Evolutionary conservation across 2,113 vertebrate genomes (phyloP), one percentile per base, ranked within the genome.

Genomic region (Empidonax alnorum): DNA sequence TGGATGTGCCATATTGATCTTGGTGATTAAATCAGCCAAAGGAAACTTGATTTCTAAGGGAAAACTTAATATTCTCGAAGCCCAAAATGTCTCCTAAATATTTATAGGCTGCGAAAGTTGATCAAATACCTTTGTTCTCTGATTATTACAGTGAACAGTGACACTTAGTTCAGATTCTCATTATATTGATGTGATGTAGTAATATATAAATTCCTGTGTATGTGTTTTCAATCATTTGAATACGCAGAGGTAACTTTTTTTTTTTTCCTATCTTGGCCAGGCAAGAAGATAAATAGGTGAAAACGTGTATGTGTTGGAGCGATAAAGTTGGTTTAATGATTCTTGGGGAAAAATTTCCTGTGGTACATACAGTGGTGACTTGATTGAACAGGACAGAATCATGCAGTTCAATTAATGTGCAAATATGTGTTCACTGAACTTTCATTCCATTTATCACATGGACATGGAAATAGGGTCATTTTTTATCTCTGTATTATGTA

Each of bases 381-480:
- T 96, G 94, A 97, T 97, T 95, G 96, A 97, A 96, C 97, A 98
- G 97, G 96, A 97, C 95, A 96, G 98, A 98, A 93, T 96, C 95
- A 77, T 96, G 97, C 97, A 97, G 97, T 97, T 97, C 98, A 97
- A 98, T 98, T 98, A 98, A 98, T 97, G 98, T 98, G 98, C 97
- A 98, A 98, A 98, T 98, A 95, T 79, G 98, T 97, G 95, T 97
- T 96, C 97, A 96, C 97, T 96, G 96, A 96, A 95, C 97, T 96
- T 96, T 93, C 97, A 94, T 97, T 96, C 97, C 97, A 98, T 98
- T 98, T 97, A 97, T 98, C 98, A 98, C 93, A 96, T 94, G 97
- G 96, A 97, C 91, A 61, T 94, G 96, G 96, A 98, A 98, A 98
- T 98, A 97, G 97, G 98, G 97, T 97, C 96, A 98, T 98, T 97